phyloP scores from a whole-genome alignment of 2,797 vertebrate species.

The Urocyon cinereoargenteus region DNA sequence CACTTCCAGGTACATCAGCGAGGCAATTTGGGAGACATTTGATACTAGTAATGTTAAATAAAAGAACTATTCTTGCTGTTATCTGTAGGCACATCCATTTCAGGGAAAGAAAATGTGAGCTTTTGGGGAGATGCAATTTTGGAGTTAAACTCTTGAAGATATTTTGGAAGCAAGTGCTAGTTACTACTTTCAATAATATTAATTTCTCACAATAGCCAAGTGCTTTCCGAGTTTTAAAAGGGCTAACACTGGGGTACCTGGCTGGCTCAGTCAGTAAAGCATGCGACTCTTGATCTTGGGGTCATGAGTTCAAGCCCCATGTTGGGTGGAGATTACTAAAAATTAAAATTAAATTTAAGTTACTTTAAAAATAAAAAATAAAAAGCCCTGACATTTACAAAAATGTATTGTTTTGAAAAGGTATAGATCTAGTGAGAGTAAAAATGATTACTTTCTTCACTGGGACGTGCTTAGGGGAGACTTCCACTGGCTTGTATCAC shows the following conservation, averaged over 20 bases:
- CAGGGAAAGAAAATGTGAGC: neutral
- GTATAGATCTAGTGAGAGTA: neutral
- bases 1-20: neutral
- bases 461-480: neutral
- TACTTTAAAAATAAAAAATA: neutral
- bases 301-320: neutral
- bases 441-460: neutral
- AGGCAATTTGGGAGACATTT: neutral
- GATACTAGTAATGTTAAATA: neutral
- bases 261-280: neutral
- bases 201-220: neutral
- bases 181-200: conserved; percentile 39
- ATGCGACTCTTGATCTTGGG: neutral
- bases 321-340: neutral
- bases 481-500: fast-evolving
- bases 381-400: neutral
- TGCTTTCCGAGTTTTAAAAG: neutral
- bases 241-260: neutral
- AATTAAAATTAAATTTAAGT: neutral
- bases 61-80: neutral
- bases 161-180: neutral
- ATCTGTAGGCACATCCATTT: neutral
- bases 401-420: neutral
- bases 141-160: conserved; percentile 22
- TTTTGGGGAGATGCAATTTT: neutral